Conservation (phyloP, 1,140 invertebrate genomes). For the Ceratina calcarata region DNA sequence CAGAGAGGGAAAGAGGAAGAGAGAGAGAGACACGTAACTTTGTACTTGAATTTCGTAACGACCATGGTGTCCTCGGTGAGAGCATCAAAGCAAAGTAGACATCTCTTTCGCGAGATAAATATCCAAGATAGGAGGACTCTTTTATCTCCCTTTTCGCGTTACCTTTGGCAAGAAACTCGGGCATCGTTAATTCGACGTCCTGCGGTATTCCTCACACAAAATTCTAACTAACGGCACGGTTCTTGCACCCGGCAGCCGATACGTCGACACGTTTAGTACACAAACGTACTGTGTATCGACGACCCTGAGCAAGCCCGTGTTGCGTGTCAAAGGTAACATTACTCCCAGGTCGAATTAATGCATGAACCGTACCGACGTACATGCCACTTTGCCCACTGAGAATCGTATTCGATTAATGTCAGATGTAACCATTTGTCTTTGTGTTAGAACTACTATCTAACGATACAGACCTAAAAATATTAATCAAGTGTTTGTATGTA, state of each 20-base stretch:
- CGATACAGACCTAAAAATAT: not conserved
- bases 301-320: not conserved
- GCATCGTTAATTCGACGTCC: constrained; percentile 20
- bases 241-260: no score
- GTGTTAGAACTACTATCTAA: not conserved
- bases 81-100: constrained; percentile 13
- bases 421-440: not conserved
- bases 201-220: not conserved
- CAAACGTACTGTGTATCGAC: constrained; percentile 2
- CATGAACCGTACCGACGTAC: not conserved
- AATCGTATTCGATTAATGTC: constrained; percentile 6
- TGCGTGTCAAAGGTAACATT: constrained; percentile 23
- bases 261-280: not conserved
- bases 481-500: not conserved
- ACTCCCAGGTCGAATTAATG: constrained; percentile 13
- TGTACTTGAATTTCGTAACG: constrained; percentile 23
- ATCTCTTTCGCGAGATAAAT: constrained; percentile 27
- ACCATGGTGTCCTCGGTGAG: not conserved
- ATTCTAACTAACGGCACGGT: not conserved
- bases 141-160: not conserved
- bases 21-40: constrained; percentile 1
- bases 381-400: constrained; percentile 3
- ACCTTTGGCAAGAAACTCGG: not conserved
- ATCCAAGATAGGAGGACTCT: not conserved
- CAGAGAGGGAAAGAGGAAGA: not conserved